Percentiles rank a stretch among this genome's conserved stretches.
Evolutionary conservation across 2,888 invertebrate species (phyloP).

Genomic region (Trachelus iudaicus): DNA sequence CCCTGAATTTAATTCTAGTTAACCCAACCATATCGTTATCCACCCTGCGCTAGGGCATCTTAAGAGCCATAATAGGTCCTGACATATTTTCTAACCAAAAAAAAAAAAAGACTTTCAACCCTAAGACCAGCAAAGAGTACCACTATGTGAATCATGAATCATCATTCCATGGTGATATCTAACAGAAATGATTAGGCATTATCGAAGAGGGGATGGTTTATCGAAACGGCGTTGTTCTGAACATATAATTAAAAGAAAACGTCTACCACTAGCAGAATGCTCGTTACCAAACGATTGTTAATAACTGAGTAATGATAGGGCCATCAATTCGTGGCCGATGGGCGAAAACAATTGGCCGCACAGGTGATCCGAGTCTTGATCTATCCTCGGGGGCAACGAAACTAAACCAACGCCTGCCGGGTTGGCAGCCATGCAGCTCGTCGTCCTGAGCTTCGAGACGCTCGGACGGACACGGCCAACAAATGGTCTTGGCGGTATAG

Average conservation of each 20-base stretch:
- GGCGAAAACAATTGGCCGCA: neutral
- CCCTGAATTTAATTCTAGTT: neutral
- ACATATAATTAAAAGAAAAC: neutral
- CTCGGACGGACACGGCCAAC: conserved; percentile 54
- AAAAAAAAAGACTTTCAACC: neutral
- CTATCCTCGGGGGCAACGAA: conserved; percentile 1
- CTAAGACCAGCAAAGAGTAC: neutral
- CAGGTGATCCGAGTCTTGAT: neutral
- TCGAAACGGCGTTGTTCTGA: neutral
- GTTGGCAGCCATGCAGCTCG: conserved; percentile 34
- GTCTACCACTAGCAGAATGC: neutral
- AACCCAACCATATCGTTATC: neutral
- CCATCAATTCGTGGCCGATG: conserved; percentile 1
- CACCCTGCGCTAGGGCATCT: neutral
- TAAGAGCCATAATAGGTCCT: neutral
- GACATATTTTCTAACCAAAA: neutral
- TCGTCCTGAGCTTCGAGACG: conserved; percentile 5
- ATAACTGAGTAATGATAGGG: neutral
- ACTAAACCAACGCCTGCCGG: conserved; percentile 9
- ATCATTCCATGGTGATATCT: neutral
- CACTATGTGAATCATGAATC: neutral
- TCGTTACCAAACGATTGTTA: neutral
- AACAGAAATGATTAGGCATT: neutral
- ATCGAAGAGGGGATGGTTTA: neutral
- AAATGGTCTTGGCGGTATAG: conserved; percentile 59